Evolutionary conservation across 1,140 invertebrate species (phyloP), one percentile per base, ranked within the genome.

Genomic region (Drosophila serrata): DNA sequence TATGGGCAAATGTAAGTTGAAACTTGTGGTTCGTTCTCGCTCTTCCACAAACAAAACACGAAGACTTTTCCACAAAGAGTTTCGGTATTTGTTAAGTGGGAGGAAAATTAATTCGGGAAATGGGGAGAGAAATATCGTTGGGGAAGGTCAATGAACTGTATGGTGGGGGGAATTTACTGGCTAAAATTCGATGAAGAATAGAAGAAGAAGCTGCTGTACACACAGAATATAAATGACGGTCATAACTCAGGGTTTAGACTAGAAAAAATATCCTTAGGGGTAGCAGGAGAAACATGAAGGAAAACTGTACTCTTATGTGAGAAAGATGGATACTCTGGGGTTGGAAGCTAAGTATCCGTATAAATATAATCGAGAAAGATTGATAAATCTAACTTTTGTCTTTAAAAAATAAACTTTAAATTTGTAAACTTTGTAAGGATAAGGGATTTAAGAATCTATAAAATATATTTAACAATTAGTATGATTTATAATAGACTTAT

Each of bases 1-100:
- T 91, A 91, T 86, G 82, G 69, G 81, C 59, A 29, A 67, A 77
- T 81, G 81, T 68, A 79, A 87, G 75, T 46, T 51, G 59, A 86
- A 79, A 76, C 65, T 62, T 60, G 67, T 33, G 73, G 73, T 77
- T 62, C 56, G 51, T 22, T 39, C 15, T 15, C 63, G 33, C 63
- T 56, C 48, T 37, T 33, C 13, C 35, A 22, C 58, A 37, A 72
- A 73, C 65, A 73, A n/a, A n/a, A 72, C 29, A 58, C 35, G 51
- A 55, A 35, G 27, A 49, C 48, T 49, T 48, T 40, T n/a, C 29
- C 42, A 55, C 59, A 82, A 72, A 59, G 69, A 49, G 53, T 72
- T 72, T 59, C 17, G 68, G 22, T 39, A 67, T 69, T 67, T 69
- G 65, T 51, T 69, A 55, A 37, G 68, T 46, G 22, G 9, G 29